These are phyloP conservation scores for Gasterosteus aculeatus DNA, from an alignment of 2,113 vertebrate species.

Conservation along the genomic window DNA sequence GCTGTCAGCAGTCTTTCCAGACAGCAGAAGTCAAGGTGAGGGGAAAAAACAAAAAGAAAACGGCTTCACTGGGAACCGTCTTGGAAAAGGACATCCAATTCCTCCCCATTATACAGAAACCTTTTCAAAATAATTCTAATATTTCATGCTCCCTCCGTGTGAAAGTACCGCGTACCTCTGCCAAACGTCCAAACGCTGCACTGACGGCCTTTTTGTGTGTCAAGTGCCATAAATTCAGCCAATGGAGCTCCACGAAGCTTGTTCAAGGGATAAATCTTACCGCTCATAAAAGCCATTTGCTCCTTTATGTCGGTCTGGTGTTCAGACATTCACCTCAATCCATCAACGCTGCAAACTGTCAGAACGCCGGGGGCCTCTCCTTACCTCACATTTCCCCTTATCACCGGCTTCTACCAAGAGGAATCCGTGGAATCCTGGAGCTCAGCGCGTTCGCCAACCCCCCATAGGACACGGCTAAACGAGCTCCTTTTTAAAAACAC, in stretches of 20 bases:
- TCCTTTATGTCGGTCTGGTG: slow-evolving; percentile 74
- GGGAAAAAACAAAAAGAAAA: slow-evolving; percentile 42
- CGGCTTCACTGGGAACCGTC: slow-evolving; percentile 52
- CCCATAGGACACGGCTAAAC: slow-evolving; percentile 46
- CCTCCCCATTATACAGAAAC: slow-evolving; percentile 64
- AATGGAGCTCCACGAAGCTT: slow-evolving; percentile 64
- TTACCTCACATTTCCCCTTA: slow-evolving; percentile 66
- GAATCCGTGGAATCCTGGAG: slow-evolving; percentile 70
- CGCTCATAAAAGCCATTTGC: slow-evolving; percentile 74
- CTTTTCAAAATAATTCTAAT: slow-evolving; percentile 73
- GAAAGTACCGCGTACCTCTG: slow-evolving; percentile 52
- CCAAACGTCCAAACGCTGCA: slow-evolving; percentile 57
- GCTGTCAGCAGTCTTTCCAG: slow-evolving; percentile 48
- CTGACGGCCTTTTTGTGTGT: slow-evolving; percentile 57
- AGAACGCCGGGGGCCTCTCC: slow-evolving; percentile 51
- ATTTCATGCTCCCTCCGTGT: slow-evolving; percentile 67
- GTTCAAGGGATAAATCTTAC: slow-evolving; percentile 72
- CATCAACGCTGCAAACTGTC: slow-evolving; percentile 64
- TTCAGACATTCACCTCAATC: slow-evolving; percentile 74
- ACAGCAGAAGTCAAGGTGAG: slow-evolving; percentile 48
- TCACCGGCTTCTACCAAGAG: slow-evolving; percentile 47
- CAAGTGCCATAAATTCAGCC: slow-evolving; percentile 65
- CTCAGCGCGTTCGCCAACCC: slow-evolving; percentile 48
- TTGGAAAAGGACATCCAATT: slow-evolving; percentile 63
- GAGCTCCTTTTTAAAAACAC: slow-evolving; percentile 60